Conservation (phyloP, 2,888 invertebrate species). For the Sipha maydis region DNA sequence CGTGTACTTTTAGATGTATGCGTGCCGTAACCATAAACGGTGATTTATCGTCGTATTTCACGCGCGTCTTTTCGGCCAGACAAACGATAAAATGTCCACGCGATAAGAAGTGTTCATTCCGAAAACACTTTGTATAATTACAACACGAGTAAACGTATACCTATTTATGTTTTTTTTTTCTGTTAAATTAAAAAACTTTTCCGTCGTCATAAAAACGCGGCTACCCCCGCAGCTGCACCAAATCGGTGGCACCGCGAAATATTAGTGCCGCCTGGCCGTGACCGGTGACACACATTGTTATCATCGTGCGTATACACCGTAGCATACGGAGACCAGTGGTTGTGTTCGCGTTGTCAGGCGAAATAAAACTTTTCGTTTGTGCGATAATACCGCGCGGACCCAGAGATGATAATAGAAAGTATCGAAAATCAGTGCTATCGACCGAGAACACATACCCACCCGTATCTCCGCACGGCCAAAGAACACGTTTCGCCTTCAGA, state of each 20-base stretch:
- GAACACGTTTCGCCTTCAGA: background rate
- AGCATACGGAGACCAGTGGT: background rate
- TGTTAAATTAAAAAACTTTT: background rate
- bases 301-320: too few relatives aligned
- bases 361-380: background rate
- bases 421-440: background rate
- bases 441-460: background rate
- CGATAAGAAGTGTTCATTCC: background rate
- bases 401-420: background rate
- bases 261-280: too few relatives aligned
- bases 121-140: background rate
- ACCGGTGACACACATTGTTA: too few relatives aligned
- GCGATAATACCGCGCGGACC: background rate
- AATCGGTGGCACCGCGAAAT: too few relatives aligned
- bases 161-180: background rate
- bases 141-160: background rate
- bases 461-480: too few relatives aligned
- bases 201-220: background rate
- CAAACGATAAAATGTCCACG: background rate
- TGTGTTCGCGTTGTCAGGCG: background rate
- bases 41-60: background rate
- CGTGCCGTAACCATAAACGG: too few relatives aligned
- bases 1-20: too few relatives aligned
- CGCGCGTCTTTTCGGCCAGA: background rate
- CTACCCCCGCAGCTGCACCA: too few relatives aligned